Percentiles rank a stretch among this genome's conserved stretches.
These are phyloP conservation scores for Paedocypris sp. DNA, from an alignment of 2,113 vertebrate genomes.

Conservation along the genomic window DNA sequence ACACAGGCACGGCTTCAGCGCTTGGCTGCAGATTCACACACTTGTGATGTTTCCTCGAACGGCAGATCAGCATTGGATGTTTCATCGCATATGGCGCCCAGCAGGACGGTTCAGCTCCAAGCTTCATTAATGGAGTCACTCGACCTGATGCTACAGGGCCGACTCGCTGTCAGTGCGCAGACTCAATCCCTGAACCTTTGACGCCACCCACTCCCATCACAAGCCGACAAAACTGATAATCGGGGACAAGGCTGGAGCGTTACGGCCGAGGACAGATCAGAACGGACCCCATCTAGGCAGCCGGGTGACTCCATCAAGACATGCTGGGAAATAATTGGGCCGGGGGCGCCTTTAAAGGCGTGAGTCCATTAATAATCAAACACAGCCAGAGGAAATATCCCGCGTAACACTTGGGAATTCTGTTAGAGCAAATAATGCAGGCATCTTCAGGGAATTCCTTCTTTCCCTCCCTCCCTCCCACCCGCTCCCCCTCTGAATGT, in stretches of 20 bases:
- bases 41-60: constrained; percentile 57
- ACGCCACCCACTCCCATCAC: constrained; percentile 46
- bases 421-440: constrained; percentile 56
- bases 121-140: constrained; percentile 55
- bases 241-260: constrained; percentile 39
- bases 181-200: constrained; percentile 40
- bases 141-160: constrained; percentile 48
- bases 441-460: constrained; percentile 53
- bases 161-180: constrained; percentile 1
- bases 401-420: constrained; percentile 56
- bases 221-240: constrained; percentile 50
- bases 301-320: constrained; percentile 34
- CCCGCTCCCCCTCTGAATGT: constrained; percentile 17
- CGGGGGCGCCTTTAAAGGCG: constrained; percentile 47
- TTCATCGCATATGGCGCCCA: constrained; percentile 61
- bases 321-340: constrained; percentile 56
- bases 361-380: constrained; percentile 64
- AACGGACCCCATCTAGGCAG: constrained; percentile 34
- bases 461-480: constrained; percentile 4
- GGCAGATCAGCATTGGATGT: constrained; percentile 53
- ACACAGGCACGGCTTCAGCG: constrained; percentile 29
- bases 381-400: constrained; percentile 57
- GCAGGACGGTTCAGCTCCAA: constrained; percentile 45
- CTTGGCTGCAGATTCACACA: constrained; percentile 47
- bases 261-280: constrained; percentile 45